A percentile compares a stretch with the other conserved stretches of the same genome.
phyloP scores from a whole-genome alignment of 1,140 invertebrate genomes.

The Sitophilus oryzae region DNA sequence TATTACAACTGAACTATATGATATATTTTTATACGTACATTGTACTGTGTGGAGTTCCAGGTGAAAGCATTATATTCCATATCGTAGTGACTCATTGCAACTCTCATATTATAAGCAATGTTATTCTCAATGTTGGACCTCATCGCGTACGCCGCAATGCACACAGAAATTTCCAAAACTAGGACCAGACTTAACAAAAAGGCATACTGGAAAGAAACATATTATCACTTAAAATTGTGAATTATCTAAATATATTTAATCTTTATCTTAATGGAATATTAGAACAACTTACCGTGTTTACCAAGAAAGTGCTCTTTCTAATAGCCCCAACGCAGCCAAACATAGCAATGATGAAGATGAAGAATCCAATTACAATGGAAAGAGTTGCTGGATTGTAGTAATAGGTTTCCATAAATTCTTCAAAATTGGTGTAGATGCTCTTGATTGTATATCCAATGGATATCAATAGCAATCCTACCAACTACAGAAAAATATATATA shows the following conservation, averaged over 20 bases:
- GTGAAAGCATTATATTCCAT: slow-evolving; percentile 13
- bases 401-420: slow-evolving; percentile 59
- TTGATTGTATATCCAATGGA: slow-evolving; percentile 72
- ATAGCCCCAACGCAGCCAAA: slow-evolving; percentile 78
- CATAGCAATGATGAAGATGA: slow-evolving; percentile 71
- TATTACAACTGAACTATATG: background rate
- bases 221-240: background rate
- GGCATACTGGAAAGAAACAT: slow-evolving; percentile 60
- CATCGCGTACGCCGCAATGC: slow-evolving; percentile 71
- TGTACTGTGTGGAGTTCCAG: slow-evolving; percentile 28
- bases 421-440: slow-evolving; percentile 66
- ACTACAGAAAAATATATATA: slow-evolving; percentile 46
- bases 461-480: slow-evolving; percentile 68
- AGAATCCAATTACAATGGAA: slow-evolving; percentile 67
- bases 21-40: slow-evolving; percentile 18
- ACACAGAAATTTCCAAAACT: slow-evolving; percentile 73
- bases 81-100: slow-evolving; percentile 52
- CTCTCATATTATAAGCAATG: slow-evolving; percentile 53
- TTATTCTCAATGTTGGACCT: slow-evolving; percentile 54
- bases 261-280: background rate
- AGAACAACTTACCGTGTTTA: slow-evolving; percentile 61
- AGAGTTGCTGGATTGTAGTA: slow-evolving; percentile 68
- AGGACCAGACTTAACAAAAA: slow-evolving; percentile 70
- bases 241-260: background rate
- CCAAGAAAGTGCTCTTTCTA: slow-evolving; percentile 76